Evolutionary conservation across 2,888 invertebrate genomes (phyloP), one percentile per base, ranked within the genome.

Genomic region (Coenonympha arcania): DNA sequence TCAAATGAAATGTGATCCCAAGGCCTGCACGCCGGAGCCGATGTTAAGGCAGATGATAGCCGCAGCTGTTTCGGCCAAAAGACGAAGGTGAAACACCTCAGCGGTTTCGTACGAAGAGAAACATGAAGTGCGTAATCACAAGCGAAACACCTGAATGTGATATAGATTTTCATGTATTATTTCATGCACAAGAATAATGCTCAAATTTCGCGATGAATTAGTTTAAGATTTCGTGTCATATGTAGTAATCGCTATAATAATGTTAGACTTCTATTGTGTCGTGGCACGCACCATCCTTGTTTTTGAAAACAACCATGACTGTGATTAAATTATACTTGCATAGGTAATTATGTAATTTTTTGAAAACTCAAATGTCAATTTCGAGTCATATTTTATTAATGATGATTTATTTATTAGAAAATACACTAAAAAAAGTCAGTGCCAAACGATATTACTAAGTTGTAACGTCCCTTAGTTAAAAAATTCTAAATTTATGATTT

Each of bases 1-100:
- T 66, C 93, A 95, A 82, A 96, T 96, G 96, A 92, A 95, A 83
- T 96, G 96, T 82, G 94, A 96, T 81, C 96, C 96, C 52, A 93
- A 93, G 79, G 91, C 91, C 58, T 96, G 96, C 81, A 93, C 93
- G 63, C 95, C 96, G 36, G 94, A 95, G 76, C 95, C 95, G 50
- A 93, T 95, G 92, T 86, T 95, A 70, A 89, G 93, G 72, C 94
- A 95, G 87, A 95, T 95, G 92, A 94, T 96, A 72, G 93, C 93
- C 44, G 93, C 92, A 47, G 93, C 93, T 58, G 91, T 91, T 58
- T 90, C 92, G 57, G 89, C 91, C 65, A 89, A 90, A 71, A 88
- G 92, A 82, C 89, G 91, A 84, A 91, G 91, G 90, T 92, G 90
- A 89, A 81, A 79, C 68, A 61, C 60, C 71, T 67, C 54, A 58